These are phyloP conservation scores for Drosophila buzzatii DNA, from an alignment of 2,888 invertebrate species.

Conservation along the genomic window DNA sequence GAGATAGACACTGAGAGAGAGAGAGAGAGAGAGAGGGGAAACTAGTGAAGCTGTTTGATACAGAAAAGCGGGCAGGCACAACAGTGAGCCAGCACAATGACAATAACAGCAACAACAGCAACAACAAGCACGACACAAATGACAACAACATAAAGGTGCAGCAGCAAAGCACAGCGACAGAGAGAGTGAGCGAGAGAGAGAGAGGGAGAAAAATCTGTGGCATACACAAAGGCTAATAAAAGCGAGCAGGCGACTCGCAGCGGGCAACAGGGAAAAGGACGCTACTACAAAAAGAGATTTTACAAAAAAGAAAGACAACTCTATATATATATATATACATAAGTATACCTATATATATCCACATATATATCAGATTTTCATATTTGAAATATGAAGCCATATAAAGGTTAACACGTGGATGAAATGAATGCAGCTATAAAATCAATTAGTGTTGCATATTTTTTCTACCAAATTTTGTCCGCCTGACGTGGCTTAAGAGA, in stretches of 20 bases:
- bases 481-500: conserved; percentile 7
- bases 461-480: background rate
- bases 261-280: conserved; percentile 1
- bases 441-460: conserved; percentile 29
- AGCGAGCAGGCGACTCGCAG: conserved; percentile 22
- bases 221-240: conserved; percentile 58
- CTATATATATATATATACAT: background rate
- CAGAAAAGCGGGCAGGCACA: conserved; percentile 12
- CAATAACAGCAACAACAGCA: conserved; percentile 21
- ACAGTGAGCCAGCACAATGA: conserved; percentile 26
- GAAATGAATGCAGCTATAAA: conserved; percentile 33
- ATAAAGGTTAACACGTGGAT: conserved; percentile 17
- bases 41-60: conserved; percentile 31
- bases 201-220: conserved; percentile 21
- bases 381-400: conserved; percentile 4
- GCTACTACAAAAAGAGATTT: background rate
- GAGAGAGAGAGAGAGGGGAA: conserved; percentile 2
- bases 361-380: background rate
- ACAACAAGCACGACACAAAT: conserved; percentile 15
- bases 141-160: conserved; percentile 46
- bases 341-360: background rate
- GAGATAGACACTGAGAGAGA: background rate
- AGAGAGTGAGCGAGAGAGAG: background rate
- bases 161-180: conserved; percentile 19
- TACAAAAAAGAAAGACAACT: conserved; percentile 7